Conservation (phyloP, 1,140 invertebrate species). For the Brachionus rotundiformis region DNA sequence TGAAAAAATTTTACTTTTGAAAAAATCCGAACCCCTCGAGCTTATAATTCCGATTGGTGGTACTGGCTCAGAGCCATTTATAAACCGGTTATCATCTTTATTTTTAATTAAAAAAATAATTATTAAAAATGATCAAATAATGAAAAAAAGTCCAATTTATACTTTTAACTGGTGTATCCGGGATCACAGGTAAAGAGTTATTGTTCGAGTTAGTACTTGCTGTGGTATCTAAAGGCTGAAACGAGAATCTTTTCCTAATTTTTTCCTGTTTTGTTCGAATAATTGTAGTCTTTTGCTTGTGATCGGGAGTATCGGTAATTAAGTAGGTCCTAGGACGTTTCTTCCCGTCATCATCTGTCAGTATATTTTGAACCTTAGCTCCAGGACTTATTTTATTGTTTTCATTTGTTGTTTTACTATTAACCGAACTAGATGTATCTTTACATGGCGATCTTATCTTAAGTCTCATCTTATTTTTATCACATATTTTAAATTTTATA, state of each 20-base stretch:
- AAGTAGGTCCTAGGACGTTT: slow-evolving; percentile 35
- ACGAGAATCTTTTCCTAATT: slow-evolving; percentile 32
- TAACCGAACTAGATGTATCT: not conserved
- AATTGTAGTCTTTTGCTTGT: slow-evolving; percentile 50
- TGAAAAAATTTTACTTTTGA: slow-evolving; percentile 23
- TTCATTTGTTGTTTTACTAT: not conserved
- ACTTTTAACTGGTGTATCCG: slow-evolving; percentile 46
- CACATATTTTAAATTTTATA: not conserved
- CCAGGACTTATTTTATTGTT: not conserved
- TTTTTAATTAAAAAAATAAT: not conserved
- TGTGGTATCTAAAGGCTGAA: slow-evolving; percentile 37
- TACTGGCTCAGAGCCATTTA: not conserved
- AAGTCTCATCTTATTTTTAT: not conserved
- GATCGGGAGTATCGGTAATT: slow-evolving; percentile 50
- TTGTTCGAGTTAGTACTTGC: not conserved
- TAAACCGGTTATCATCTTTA: not conserved
- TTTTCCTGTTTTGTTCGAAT: slow-evolving; percentile 41
- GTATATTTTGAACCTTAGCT: not conserved
- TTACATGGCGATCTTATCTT: slow-evolving; percentile 51
- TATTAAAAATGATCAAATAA: too few species aligned
- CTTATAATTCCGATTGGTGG: not conserved
- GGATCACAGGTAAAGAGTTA: slow-evolving; percentile 37
- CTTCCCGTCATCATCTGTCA: slow-evolving; percentile 13
- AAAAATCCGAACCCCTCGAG: not conserved
- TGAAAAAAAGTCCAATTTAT: too few species aligned